These are phyloP conservation scores for Nesidiocoris tenuis DNA, from an alignment of 2,888 invertebrate genomes.

Conservation along the genomic window DNA sequence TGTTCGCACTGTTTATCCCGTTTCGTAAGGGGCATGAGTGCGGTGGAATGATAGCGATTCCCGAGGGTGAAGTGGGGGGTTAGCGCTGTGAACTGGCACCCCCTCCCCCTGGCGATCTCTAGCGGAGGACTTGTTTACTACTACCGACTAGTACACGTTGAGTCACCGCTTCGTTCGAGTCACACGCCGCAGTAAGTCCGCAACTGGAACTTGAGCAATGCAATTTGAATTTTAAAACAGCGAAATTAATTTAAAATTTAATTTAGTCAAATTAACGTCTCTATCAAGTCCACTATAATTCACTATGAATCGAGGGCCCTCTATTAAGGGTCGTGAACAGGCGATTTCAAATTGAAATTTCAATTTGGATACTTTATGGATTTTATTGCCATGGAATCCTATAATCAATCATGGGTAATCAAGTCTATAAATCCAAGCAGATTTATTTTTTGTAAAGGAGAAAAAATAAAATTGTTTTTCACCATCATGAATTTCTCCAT, in stretches of 20 bases:
- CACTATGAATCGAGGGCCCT: no score
- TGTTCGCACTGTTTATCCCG: no score
- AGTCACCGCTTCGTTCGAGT: slow-evolving; percentile 41
- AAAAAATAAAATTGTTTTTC: background rate
- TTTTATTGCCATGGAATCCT: background rate
- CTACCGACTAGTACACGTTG: slow-evolving; percentile 33
- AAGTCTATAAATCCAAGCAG: background rate
- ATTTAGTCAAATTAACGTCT: background rate
- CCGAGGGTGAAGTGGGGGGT: slow-evolving; percentile 15
- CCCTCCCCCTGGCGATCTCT: slow-evolving; percentile 35
- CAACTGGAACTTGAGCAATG: background rate
- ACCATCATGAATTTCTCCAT: background rate
- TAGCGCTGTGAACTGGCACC: slow-evolving; percentile 19
- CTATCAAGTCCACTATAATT: background rate
- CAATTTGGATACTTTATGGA: background rate
- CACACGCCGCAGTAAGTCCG: slow-evolving; percentile 30
- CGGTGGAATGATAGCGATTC: background rate
- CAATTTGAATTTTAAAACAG: background rate
- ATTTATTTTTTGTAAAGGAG: background rate
- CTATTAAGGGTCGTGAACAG: background rate
- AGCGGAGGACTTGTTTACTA: slow-evolving; percentile 41
- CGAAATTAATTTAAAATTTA: background rate
- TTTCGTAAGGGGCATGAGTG: background rate
- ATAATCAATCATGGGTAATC: background rate
- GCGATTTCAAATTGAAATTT: background rate